These are phyloP conservation scores for Poeciliopsis turneri DNA, from an alignment of 2,797 vertebrate species.

Conservation along the genomic window DNA sequence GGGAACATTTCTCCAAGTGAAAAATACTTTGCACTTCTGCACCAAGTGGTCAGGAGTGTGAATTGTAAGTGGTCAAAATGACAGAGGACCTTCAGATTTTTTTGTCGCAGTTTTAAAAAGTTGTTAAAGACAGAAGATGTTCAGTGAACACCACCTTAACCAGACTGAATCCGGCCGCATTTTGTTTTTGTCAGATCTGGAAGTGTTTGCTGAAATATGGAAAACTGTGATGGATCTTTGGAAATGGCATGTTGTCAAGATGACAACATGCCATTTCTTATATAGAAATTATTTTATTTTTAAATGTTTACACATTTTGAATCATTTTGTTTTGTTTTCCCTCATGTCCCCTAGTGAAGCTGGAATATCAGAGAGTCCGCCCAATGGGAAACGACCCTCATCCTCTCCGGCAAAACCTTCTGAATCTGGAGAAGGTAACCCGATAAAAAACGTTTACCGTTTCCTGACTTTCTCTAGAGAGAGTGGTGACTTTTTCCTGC, in stretches of 20 bases:
- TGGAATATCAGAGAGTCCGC: conserved; percentile 91
- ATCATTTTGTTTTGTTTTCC: not conserved
- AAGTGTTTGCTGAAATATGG: not conserved
- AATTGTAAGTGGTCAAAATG: not conserved
- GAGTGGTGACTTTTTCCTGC: not conserved
- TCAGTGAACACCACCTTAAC: not conserved
- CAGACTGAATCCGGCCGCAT: not conserved
- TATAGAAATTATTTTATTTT: not conserved
- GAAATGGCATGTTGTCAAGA: not conserved
- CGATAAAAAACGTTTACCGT: not conserved
- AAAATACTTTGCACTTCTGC: not conserved
- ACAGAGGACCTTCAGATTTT: not conserved
- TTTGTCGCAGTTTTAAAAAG: not conserved
- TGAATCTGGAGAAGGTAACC: conserved; percentile 90
- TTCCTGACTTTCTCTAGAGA: not conserved
- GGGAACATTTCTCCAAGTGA: not conserved
- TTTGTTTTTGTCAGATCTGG: not conserved
- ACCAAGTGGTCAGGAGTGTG: not conserved
- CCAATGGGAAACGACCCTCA: conserved; percentile 90
- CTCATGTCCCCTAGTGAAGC: conserved; percentile 76
- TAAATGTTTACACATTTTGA: not conserved
- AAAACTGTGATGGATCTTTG: not conserved
- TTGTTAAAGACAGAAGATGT: too few species aligned
- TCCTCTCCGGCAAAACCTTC: conserved; percentile 90
- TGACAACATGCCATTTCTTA: not conserved